Conservation (phyloP, 2,797 vertebrate genomes). For the Sebastolobus alascanus region DNA sequence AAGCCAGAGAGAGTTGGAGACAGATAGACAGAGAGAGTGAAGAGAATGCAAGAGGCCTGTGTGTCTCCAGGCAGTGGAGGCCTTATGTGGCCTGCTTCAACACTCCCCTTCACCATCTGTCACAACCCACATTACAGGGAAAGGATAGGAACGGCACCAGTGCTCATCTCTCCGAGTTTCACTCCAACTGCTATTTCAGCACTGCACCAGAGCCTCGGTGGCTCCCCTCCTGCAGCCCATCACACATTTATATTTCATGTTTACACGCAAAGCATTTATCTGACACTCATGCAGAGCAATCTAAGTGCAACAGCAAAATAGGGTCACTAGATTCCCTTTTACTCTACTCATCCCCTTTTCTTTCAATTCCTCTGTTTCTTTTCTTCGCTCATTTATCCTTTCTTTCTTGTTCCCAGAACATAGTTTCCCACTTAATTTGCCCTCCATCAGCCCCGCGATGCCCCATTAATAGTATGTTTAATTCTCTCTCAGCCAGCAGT, state of each 20-base stretch:
- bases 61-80: slow-evolving; percentile 67
- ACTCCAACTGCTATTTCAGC: slow-evolving; percentile 57
- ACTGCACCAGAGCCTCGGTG: slow-evolving; percentile 22
- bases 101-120: slow-evolving; percentile 81
- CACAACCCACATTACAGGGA: slow-evolving; percentile 63
- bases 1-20: slow-evolving; percentile 27
- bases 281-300: slow-evolving; percentile 25
- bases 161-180: slow-evolving; percentile 40
- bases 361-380: neutral
- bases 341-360: slow-evolving; percentile 17
- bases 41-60: slow-evolving; percentile 48
- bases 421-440: slow-evolving; percentile 58
- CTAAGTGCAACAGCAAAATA: slow-evolving; percentile 45
- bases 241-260: slow-evolving; percentile 57
- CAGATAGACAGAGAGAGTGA: slow-evolving; percentile 33
- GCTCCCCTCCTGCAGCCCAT: slow-evolving; percentile 30
- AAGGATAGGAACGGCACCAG: slow-evolving; percentile 50
- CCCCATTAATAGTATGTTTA: slow-evolving; percentile 60
- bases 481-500: slow-evolving; percentile 59
- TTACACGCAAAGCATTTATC: slow-evolving; percentile 48
- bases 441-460: slow-evolving; percentile 35
- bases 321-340: slow-evolving; percentile 25
- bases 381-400: neutral
- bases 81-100: slow-evolving; percentile 73
- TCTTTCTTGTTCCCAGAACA: slow-evolving; percentile 51